phyloP scores from a whole-genome alignment of 1,140 invertebrate genomes.

The Meteorus sp. region DNA sequence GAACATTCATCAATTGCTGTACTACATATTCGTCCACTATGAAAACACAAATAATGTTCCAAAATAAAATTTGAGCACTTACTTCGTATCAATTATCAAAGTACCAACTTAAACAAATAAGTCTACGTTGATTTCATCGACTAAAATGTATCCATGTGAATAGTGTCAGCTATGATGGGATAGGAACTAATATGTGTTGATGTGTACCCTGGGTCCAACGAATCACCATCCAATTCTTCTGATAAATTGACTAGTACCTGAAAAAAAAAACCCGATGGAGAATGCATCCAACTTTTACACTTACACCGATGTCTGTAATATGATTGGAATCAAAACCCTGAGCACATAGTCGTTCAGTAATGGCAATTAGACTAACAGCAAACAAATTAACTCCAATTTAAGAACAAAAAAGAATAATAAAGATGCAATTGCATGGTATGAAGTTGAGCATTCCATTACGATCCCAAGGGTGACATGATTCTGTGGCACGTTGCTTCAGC shows the following conservation, averaged over 20 bases:
- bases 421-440: neutral
- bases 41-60: too few species aligned
- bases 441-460: constrained; percentile 8
- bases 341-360: too few species aligned
- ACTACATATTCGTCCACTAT: too few species aligned
- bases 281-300: constrained; percentile 5
- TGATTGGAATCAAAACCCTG: too few species aligned
- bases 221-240: constrained; percentile 44
- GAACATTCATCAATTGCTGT: too few species aligned
- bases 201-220: constrained; percentile 27
- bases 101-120: too few species aligned
- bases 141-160: constrained; percentile 49
- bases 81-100: neutral
- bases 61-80: neutral
- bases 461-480: neutral
- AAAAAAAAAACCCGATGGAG: constrained; percentile 23
- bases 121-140: neutral
- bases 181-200: constrained; percentile 39
- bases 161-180: constrained; percentile 39
- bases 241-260: constrained; percentile 54
- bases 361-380: neutral
- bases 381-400: neutral
- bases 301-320: too few species aligned
- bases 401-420: neutral
- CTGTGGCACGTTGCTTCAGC: too few species aligned